Evolutionary conservation across 2,113 vertebrate genomes (phyloP).

Genomic region (Salvelinus sp.): DNA sequence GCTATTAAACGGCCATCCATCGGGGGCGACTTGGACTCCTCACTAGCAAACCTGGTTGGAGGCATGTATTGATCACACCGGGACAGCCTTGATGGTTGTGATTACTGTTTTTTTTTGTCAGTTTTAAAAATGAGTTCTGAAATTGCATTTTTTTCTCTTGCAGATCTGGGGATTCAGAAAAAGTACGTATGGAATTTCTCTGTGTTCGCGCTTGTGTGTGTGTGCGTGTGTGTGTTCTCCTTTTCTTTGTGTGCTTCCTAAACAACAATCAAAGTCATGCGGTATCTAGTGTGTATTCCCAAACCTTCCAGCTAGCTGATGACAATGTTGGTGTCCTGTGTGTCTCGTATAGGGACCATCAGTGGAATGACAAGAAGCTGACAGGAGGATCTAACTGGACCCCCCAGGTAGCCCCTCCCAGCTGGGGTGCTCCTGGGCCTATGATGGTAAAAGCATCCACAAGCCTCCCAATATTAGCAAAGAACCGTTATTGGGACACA

Average conservation of each 20-base stretch:
- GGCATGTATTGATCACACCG: conserved; percentile 71
- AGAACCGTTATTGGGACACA: neutral
- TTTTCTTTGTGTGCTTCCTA: neutral
- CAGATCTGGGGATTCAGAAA: conserved; percentile 95
- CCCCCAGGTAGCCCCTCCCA: conserved; percentile 91
- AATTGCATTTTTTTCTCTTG: conserved; percentile 37
- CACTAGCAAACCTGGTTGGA: conserved; percentile 94
- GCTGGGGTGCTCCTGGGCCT: conserved; percentile 83
- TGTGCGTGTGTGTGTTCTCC: conserved; percentile 13
- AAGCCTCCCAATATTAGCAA: neutral
- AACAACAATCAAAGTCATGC: neutral
- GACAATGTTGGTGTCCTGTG: neutral
- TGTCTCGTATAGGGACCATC: conserved; percentile 72
- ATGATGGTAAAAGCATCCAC: conserved; percentile 78
- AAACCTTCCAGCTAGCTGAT: neutral
- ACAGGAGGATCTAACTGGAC: conserved; percentile 98
- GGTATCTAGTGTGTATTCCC: neutral
- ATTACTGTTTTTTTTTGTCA: neutral
- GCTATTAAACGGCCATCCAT: conserved; percentile 79
- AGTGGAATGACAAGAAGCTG: conserved; percentile 92
- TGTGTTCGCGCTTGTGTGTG: conserved; percentile 17
- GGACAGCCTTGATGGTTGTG: neutral
- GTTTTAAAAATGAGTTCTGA: neutral
- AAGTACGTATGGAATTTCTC: conserved; percentile 84
- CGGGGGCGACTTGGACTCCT: conserved; percentile 91